Evolutionary conservation across 2,888 invertebrate genomes (phyloP).

Genomic region (Apotomis turbidana): DNA sequence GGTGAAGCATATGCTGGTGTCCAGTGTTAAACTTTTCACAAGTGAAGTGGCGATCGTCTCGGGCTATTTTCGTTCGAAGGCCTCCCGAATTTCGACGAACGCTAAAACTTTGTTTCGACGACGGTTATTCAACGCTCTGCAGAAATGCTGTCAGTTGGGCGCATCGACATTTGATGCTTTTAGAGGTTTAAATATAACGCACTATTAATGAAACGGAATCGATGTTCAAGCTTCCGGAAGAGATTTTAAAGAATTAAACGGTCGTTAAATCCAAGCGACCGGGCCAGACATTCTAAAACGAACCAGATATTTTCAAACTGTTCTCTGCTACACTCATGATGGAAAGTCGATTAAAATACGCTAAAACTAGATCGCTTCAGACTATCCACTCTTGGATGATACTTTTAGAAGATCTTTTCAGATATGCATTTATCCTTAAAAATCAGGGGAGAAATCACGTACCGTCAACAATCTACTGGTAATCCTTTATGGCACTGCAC

Average conservation of each 20-base stretch:
- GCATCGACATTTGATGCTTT: constrained; percentile 5
- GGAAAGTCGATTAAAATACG: too few species aligned
- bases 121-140: constrained; percentile 63
- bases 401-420: not conserved
- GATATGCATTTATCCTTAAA: not conserved
- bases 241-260: constrained; percentile 1
- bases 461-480: constrained; percentile 21
- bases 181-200: constrained; percentile 27
- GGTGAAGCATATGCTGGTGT: constrained; percentile 81
- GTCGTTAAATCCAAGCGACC: constrained; percentile 14
- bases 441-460: not conserved
- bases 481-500: constrained; percentile 41
- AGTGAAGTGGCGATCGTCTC: constrained; percentile 76
- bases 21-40: constrained; percentile 76
- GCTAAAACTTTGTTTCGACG: constrained; percentile 64
- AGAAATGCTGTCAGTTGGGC: constrained; percentile 26
- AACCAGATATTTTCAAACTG: not conserved
- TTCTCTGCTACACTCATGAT: too few species aligned
- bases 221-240: constrained; percentile 21
- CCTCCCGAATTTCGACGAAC: constrained; percentile 66
- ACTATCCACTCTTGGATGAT: too few species aligned
- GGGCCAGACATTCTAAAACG: not conserved
- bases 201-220: constrained; percentile 1
- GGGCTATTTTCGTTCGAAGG: constrained; percentile 78
- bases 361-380: too few species aligned